A percentile compares a stretch with the other conserved stretches of the same genome.
Conservation (phyloP, 1,140 invertebrate genomes). For the Heliconius congener region DNA sequence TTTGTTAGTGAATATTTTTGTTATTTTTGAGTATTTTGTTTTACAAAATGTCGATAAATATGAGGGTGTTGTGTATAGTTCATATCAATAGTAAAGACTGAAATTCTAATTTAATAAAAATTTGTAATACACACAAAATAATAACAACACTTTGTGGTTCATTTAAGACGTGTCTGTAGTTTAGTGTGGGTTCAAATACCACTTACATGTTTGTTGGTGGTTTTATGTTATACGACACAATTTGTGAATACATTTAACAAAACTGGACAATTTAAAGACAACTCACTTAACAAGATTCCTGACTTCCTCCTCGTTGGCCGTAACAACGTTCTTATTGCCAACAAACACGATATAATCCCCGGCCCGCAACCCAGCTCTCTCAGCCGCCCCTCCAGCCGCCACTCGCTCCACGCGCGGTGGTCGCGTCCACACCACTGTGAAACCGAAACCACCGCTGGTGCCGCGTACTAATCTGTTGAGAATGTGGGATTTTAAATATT, state of each 20-base stretch:
- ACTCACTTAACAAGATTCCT: slow-evolving; percentile 89
- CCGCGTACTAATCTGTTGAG: slow-evolving; percentile 79
- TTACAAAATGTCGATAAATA: not conserved
- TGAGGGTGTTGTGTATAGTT: no score
- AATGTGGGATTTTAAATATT: not conserved
- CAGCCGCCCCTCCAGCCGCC: slow-evolving; percentile 90
- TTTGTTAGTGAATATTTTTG: not conserved
- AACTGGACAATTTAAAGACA: no score
- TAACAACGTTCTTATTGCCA: slow-evolving; percentile 92
- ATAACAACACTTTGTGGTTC: no score
- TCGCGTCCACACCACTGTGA: slow-evolving; percentile 95
- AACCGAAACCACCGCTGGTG: slow-evolving; percentile 87
- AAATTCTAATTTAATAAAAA: no score
- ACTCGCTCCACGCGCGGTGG: slow-evolving; percentile 94
- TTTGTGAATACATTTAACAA: no score
- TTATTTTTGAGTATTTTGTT: not conserved
- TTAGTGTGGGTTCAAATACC: no score
- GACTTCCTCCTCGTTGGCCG: slow-evolving; percentile 89
- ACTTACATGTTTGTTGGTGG: no score
- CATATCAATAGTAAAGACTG: no score
- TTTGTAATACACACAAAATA: no score
- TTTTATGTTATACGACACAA: no score
- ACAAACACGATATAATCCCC: slow-evolving; percentile 94
- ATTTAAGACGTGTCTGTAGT: no score
- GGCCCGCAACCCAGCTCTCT: slow-evolving; percentile 88